Conservation (phyloP, 2,888 invertebrate species). For the Callosobruchus maculatus region DNA sequence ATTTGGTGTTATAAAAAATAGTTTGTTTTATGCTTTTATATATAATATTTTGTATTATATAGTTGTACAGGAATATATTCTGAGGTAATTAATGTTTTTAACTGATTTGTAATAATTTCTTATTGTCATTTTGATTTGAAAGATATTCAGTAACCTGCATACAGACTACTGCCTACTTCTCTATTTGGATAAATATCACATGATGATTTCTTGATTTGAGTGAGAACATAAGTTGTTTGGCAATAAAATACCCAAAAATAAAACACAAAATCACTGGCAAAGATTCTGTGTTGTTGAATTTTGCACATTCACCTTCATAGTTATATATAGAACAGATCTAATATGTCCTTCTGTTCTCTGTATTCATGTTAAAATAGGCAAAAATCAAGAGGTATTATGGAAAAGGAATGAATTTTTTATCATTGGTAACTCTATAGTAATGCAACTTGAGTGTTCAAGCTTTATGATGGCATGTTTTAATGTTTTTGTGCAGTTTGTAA, state of each 20-base stretch:
- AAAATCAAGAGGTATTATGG: conserved; percentile 15
- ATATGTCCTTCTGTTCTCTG: conserved; percentile 8
- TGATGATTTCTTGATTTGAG: background rate
- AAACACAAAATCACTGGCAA: conserved; percentile 14
- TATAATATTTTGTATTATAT: background rate
- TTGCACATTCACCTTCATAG: conserved; percentile 17
- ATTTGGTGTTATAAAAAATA: background rate
- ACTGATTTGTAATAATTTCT: background rate
- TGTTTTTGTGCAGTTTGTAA: background rate
- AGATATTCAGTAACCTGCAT: background rate
- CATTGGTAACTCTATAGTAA: conserved; percentile 17
- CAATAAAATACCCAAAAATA: conserved; percentile 13
- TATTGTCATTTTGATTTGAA: too few relatives aligned
- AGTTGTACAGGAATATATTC: background rate
- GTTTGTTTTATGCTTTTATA: background rate
- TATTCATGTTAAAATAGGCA: conserved; percentile 12
- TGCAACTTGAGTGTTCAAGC: conserved; percentile 5
- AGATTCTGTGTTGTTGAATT: conserved; percentile 8
- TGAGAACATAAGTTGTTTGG: background rate
- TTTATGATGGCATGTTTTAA: conserved; percentile 8
- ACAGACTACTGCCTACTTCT: background rate
- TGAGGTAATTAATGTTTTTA: background rate
- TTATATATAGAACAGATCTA: conserved; percentile 13
- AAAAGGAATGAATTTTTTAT: conserved; percentile 18
- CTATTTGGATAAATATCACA: background rate